Evolutionary conservation across 2,113 vertebrate genomes (phyloP).

Genomic region (Steatornis caripensis): DNA sequence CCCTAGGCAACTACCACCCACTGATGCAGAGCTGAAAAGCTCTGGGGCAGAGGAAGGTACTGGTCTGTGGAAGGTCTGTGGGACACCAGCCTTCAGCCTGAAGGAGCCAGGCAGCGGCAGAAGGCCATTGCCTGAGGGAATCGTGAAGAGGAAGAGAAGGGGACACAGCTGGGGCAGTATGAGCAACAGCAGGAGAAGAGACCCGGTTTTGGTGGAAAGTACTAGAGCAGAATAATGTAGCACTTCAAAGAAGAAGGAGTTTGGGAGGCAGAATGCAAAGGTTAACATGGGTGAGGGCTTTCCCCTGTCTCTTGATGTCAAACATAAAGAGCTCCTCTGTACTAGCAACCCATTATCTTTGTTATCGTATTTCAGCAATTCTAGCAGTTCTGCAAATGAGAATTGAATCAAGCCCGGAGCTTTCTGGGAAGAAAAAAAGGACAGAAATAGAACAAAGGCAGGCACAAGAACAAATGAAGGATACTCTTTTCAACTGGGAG

Average conservation of each 20-base stretch:
- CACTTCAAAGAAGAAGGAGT: neutral
- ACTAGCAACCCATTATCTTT: neutral
- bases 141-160: fast-evolving
- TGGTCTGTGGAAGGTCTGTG: too few species aligned
- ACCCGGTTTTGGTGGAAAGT: neutral
- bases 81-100: neutral
- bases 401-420: neutral
- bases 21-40: neutral
- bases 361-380: neutral
- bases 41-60: neutral
- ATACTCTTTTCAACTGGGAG: neutral
- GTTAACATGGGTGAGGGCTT: neutral
- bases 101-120: neutral
- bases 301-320: neutral
- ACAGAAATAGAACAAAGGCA: neutral
- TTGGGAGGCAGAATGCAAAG: neutral
- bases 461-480: neutral
- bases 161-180: neutral
- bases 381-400: neutral
- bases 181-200: neutral
- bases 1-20: neutral
- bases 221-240: neutral
- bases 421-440: neutral
- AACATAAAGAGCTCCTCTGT: neutral
- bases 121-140: neutral